A percentile compares a stretch with the other conserved stretches of the same genome.
phyloP scores from a whole-genome alignment of 2,888 invertebrate species.

The Colletes collaris region DNA sequence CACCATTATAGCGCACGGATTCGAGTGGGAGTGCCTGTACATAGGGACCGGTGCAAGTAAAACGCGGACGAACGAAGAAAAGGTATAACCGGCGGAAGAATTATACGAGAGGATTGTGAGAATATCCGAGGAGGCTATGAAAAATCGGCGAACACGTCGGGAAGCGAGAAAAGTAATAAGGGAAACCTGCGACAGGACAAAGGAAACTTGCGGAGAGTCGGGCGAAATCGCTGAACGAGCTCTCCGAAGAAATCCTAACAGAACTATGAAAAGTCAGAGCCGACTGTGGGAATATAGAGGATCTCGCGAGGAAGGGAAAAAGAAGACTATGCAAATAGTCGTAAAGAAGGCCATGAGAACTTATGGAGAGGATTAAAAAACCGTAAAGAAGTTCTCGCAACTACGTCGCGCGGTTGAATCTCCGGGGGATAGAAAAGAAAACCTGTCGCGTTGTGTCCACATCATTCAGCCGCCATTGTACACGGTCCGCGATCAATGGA shows the following conservation, averaged over 20 bases:
- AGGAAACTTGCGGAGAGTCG: slow-evolving; percentile 34
- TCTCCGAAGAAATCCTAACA: not conserved
- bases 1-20: no score
- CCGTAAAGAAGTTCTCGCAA: not conserved
- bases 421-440: not conserved
- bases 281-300: slow-evolving; percentile 15
- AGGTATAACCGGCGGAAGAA: not conserved
- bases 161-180: slow-evolving; percentile 21
- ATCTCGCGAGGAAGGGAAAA: not conserved
- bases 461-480: not conserved
- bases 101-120: not conserved
- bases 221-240: not conserved
- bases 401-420: slow-evolving; percentile 1
- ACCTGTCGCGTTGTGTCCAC: not conserved
- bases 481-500: slow-evolving; percentile 24
- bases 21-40: no score
- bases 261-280: slow-evolving; percentile 7
- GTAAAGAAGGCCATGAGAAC: slow-evolving; percentile 16
- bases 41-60: no score
- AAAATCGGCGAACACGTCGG: slow-evolving; percentile 6
- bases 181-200: slow-evolving; percentile 23
- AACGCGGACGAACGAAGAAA: no score
- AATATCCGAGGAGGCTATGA: not conserved
- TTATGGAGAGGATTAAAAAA: slow-evolving; percentile 4
- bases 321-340: slow-evolving; percentile 16